Conservation (phyloP, 2,888 invertebrate genomes). For the Anaspis maculata region DNA sequence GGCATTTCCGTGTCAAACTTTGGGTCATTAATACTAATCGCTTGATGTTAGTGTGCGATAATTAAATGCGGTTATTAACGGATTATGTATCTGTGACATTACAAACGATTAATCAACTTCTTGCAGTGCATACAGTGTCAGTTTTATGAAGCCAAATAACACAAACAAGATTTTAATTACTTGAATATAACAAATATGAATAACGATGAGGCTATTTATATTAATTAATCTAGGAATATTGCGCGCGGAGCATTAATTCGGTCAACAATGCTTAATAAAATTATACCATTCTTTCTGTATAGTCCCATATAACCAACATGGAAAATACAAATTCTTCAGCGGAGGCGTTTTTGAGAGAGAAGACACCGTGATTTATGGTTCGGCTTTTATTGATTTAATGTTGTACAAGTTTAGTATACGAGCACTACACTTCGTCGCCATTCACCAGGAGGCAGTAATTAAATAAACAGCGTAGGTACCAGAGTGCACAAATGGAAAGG, state of each 20-base stretch:
- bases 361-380: constrained; percentile 4
- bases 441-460: no score
- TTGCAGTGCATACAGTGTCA: constrained; percentile 12
- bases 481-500: no score
- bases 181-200: constrained; percentile 11
- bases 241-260: constrained; percentile 4
- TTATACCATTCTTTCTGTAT: constrained; percentile 1
- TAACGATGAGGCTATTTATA: constrained; percentile 9
- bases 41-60: no score
- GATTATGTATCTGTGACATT: constrained; percentile 14
- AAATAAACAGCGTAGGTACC: no score
- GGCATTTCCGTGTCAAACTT: no score
- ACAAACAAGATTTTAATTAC: constrained; percentile 12
- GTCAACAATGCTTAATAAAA: constrained; percentile 7
- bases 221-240: no score
- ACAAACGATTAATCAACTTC: constrained; percentile 13
- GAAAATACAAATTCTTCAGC: no score
- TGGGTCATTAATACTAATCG: no score
- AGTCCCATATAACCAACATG: no score
- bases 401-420: constrained; percentile 2
- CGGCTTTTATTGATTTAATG: constrained; percentile 7
- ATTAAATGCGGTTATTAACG: constrained; percentile 12
- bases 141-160: constrained; percentile 10
- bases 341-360: constrained; percentile 3
- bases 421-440: no score